Conservation (phyloP, 2,888 invertebrate genomes). For the Chloromyia formosa region DNA sequence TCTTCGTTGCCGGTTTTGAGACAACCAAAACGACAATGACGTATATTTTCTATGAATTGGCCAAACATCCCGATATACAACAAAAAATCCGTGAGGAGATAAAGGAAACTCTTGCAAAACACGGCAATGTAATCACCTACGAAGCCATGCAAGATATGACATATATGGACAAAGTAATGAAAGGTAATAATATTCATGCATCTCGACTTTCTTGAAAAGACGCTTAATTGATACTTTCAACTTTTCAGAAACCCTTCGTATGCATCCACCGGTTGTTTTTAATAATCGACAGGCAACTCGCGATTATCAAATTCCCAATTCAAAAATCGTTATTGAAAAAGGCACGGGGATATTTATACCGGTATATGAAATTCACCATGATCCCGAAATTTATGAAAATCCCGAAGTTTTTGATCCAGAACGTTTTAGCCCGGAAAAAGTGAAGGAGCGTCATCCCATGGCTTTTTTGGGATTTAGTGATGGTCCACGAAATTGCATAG, state of each 20-base stretch:
- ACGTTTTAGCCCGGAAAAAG: conserved; percentile 67
- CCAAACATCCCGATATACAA: conserved; percentile 64
- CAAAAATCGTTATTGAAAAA: too few relatives aligned
- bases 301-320: neutral
- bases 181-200: conserved; percentile 61
- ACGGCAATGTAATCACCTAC: conserved; percentile 63
- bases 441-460: conserved; percentile 57
- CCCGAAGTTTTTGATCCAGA: conserved; percentile 9
- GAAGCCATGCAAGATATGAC: conserved; percentile 65
- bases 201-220: too few relatives aligned
- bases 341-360: neutral
- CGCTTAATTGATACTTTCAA: too few relatives aligned
- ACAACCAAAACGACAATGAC: conserved; percentile 71
- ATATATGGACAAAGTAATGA: conserved; percentile 65
- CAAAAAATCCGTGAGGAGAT: conserved; percentile 63
- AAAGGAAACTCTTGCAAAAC: conserved; percentile 57
- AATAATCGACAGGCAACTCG: neutral
- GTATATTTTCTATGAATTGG: conserved; percentile 66
- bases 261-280: neutral
- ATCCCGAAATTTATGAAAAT: conserved; percentile 10
- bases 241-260: conserved; percentile 4
- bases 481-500: conserved; percentile 51
- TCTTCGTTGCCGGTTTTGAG: conserved; percentile 68
- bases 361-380: conserved; percentile 1
- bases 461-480: conserved; percentile 55